phyloP scores from a whole-genome alignment of 2,888 invertebrate species.

The Lycia hirtaria region DNA sequence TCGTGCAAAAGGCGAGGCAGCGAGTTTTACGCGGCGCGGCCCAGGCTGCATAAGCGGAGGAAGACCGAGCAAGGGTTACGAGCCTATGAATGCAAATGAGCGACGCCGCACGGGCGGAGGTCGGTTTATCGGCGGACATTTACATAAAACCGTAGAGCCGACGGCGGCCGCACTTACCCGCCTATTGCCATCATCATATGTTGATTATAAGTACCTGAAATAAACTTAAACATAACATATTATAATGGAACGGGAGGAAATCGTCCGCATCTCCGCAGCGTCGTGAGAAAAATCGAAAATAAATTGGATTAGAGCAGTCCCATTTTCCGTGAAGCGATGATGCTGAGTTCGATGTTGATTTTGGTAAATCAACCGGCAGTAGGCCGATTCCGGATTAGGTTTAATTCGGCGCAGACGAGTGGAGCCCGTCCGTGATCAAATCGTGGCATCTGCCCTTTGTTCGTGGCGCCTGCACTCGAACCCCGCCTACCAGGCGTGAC shows the following conservation, averaged over 20 bases:
- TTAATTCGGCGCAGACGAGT: conserved; percentile 52
- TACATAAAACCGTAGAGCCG: conserved; percentile 78
- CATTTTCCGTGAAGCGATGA: conserved; percentile 34
- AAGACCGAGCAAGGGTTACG: conserved; percentile 81
- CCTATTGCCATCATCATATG: conserved; percentile 65
- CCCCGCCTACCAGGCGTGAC: conserved; percentile 37
- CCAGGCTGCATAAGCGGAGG: conserved; percentile 70
- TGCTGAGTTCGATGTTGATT: conserved; percentile 41
- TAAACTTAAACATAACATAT: conserved; percentile 45
- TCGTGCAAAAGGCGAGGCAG: conserved; percentile 77
- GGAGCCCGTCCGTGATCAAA: conserved; percentile 33
- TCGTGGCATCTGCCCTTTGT: conserved; percentile 49
- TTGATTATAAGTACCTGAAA: conserved; percentile 63
- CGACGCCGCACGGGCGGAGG: conserved; percentile 68
- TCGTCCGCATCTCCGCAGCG: conserved; percentile 26
- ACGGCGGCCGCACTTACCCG: conserved; percentile 67
- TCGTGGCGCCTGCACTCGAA: conserved; percentile 29
- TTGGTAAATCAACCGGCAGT: conserved; percentile 43
- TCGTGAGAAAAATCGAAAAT: conserved; percentile 33
- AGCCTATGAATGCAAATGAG: conserved; percentile 86
- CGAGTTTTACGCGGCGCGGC: conserved; percentile 73
- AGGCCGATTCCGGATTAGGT: conserved; percentile 47
- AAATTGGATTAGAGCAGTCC: conserved; percentile 36
- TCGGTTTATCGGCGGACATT: conserved; percentile 79
- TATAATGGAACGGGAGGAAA: conserved; percentile 7